Evolutionary conservation across 2,797 vertebrate genomes (phyloP).

Genomic region (Sus cebifrons): DNA sequence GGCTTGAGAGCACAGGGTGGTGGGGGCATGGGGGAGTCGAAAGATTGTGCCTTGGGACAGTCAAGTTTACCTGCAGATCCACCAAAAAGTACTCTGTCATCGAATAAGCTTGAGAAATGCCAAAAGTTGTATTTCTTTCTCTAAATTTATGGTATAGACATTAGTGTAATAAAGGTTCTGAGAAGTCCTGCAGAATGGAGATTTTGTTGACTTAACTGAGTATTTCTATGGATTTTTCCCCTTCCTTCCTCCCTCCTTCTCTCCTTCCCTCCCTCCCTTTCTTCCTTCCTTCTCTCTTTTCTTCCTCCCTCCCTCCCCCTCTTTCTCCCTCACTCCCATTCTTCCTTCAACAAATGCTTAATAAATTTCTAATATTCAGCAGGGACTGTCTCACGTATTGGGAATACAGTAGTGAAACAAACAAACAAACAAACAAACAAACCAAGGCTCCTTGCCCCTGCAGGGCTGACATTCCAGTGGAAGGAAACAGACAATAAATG

Average conservation of each 20-base stretch:
- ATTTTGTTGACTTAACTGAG: background rate
- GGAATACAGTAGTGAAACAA: background rate
- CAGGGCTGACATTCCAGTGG: background rate
- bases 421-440: background rate
- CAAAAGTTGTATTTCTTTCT: background rate
- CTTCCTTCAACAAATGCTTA: background rate
- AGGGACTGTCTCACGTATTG: background rate
- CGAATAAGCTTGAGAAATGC: background rate
- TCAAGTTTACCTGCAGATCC: background rate
- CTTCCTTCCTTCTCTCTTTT: background rate
- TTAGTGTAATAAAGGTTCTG: background rate
- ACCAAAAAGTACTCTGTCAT: background rate
- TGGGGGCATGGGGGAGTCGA: no score
- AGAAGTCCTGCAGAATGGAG: background rate
- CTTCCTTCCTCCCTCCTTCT: no score
- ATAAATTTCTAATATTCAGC: background rate
- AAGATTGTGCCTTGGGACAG: background rate
- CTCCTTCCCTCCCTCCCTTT: no score
- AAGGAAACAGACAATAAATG: background rate
- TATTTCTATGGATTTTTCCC: background rate
- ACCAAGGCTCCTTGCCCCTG: background rate
- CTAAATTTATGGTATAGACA: background rate
- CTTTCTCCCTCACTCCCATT: background rate
- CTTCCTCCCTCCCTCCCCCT: no score
- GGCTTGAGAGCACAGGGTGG: accelerated